Evolutionary conservation across 1,140 invertebrate genomes (phyloP).

Genomic region (Ganaspis sp.): DNA sequence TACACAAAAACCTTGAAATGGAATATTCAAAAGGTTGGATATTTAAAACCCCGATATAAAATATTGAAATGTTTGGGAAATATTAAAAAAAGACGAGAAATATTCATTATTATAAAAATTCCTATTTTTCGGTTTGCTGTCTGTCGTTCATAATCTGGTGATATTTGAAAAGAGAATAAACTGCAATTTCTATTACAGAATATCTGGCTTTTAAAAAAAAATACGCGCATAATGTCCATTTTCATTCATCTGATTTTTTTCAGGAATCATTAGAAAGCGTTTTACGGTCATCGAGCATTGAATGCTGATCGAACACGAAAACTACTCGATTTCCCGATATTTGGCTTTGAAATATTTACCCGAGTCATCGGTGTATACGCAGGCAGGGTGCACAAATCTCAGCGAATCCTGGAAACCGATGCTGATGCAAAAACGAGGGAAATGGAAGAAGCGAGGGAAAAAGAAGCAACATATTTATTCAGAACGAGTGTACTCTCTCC

Average conservation of each 20-base stretch:
- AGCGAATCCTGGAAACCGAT: background rate
- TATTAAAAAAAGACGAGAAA: too few relatives aligned
- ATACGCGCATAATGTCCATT: background rate
- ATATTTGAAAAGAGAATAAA: background rate
- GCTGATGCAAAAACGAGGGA: conserved; percentile 30
- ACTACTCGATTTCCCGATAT: conserved; percentile 4
- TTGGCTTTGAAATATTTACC: conserved; percentile 28
- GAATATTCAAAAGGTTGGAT: too few relatives aligned
- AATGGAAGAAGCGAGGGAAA: conserved; percentile 11
- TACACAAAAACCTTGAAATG: too few relatives aligned
- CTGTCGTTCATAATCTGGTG: too few relatives aligned
- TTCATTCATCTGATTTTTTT: background rate
- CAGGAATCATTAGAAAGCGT: background rate
- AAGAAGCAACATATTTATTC: conserved; percentile 32
- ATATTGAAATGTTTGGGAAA: too few relatives aligned
- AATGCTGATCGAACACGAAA: conserved; percentile 6
- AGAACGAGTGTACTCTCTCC: background rate
- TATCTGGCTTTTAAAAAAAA: background rate
- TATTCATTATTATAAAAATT: too few relatives aligned
- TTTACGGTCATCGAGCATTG: conserved; percentile 19
- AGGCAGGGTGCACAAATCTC: too few relatives aligned
- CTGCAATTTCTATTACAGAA: background rate
- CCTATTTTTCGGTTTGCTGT: too few relatives aligned
- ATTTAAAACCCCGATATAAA: too few relatives aligned
- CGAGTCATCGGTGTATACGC: background rate